Conservation (phyloP, 2,888 invertebrate genomes). For the Cryptus viduatorius region DNA sequence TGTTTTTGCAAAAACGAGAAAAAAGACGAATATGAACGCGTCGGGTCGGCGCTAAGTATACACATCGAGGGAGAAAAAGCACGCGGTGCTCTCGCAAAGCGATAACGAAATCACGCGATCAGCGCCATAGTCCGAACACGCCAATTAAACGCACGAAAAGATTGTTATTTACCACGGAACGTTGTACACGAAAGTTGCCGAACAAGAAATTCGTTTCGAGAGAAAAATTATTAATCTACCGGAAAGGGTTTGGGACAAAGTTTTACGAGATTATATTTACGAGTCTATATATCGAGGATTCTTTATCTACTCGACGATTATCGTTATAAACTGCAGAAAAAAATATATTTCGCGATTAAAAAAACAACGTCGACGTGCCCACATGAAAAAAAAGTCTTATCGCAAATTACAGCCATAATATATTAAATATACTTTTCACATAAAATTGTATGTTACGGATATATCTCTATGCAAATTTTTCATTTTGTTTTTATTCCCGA, state of each 20-base stretch:
- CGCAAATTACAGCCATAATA: too few relatives aligned
- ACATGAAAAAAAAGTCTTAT: too few relatives aligned
- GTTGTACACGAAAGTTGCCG: neutral
- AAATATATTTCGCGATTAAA: too few relatives aligned
- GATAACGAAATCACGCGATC: constrained; percentile 64
- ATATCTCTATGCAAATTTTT: too few relatives aligned
- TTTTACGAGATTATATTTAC: constrained; percentile 30
- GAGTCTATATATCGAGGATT: neutral
- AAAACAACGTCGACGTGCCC: too few relatives aligned
- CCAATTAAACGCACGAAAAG: constrained; percentile 62
- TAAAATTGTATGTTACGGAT: too few relatives aligned
- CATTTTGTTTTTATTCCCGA: too few relatives aligned
- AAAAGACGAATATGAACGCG: constrained; percentile 26
- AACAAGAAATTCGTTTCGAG: constrained; percentile 34
- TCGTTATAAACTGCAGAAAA: neutral
- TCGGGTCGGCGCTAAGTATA: constrained; percentile 14
- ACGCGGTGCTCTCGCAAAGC: constrained; percentile 21
- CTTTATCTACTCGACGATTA: neutral
- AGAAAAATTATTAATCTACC: constrained; percentile 32
- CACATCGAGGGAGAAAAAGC: constrained; percentile 39
- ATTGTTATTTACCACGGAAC: constrained; percentile 50
- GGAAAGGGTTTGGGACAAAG: neutral
- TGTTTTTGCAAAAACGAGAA: neutral
- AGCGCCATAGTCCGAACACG: constrained; percentile 18
- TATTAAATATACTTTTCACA: too few relatives aligned